Evolutionary conservation across 2,888 invertebrate species (phyloP), one percentile per base, ranked within the genome.

Genomic region (Fabriciana adippe): DNA sequence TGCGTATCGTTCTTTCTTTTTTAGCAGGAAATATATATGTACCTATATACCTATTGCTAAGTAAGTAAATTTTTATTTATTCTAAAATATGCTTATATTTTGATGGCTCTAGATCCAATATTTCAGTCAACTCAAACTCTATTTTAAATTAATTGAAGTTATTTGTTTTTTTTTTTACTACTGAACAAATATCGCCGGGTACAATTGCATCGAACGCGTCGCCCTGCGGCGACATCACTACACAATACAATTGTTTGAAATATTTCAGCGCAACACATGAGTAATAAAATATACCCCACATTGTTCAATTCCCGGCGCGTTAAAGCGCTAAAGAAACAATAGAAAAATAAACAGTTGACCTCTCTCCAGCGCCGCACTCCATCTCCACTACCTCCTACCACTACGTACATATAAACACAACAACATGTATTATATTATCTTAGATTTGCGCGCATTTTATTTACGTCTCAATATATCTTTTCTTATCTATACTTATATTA

Each of bases 281-380:
- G 64, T 48, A 51, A 56, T 51, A 16, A 51, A 56, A 56, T 15
- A n/a, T 56, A 16, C 55, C 47, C 45, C 55, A 55, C 35, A 64
- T 56, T 56, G 64, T 56, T 51, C 56, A 50, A 47, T 57, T 41
- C 57, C 53, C 54, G 54, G 14, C 45, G 45, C 13, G 45, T 16
- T 41, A 45, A 51, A 45, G 56, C 41, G 57, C n/a, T 16, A 51
- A 41, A 51, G 51, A 47, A 14, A 57, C 56, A 51, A 57, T 64
- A 16, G 18, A 51, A 18, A 57, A 6, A 57, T n/a, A 50, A 51
- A 11, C 21, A 21, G 47, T 16, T 41, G 21, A 50, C 18, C 56
- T 21, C 35, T 18, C 6, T 15, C 8, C 26, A 2, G 57, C 56
- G 13, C 45, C 45, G 5, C 21, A 14, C 56, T 21, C 3, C 45